phyloP scores from a whole-genome alignment of 1,140 invertebrate species.

The Nasonia longicornis region DNA sequence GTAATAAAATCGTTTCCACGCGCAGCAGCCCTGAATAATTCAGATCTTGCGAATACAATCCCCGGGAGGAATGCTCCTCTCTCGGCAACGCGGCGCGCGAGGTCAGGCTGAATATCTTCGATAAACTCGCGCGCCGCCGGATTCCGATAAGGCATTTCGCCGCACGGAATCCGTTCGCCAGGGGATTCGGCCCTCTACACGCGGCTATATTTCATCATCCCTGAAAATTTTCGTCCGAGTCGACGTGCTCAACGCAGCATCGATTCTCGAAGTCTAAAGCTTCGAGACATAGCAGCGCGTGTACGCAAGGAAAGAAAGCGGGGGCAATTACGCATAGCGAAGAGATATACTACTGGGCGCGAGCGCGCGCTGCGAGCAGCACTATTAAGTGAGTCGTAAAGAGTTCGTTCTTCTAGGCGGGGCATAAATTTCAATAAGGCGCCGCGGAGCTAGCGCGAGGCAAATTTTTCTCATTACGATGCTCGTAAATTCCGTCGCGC shows the following conservation, averaged over 20 bases:
- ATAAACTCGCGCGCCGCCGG: constrained; percentile 7
- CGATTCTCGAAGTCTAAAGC: not conserved
- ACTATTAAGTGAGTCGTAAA: constrained; percentile 19
- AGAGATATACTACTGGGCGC: not conserved
- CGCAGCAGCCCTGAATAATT: constrained; percentile 20
- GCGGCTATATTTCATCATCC: not conserved
- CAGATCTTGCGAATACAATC: constrained; percentile 16
- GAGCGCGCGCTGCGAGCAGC: not conserved
- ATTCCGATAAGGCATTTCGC: constrained; percentile 29
- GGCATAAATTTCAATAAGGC: constrained; percentile 22
- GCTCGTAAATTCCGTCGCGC: constrained; percentile 7
- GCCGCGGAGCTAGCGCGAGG: not conserved
- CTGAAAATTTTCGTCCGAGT: not conserved
- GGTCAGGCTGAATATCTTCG: constrained; percentile 21
- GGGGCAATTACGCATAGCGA: not conserved
- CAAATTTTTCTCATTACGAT: constrained; percentile 25
- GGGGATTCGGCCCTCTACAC: not conserved
- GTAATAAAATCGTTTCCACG: constrained; percentile 4
- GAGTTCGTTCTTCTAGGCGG: not conserved
- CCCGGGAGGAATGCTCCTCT: not conserved
- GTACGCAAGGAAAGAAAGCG: not conserved
- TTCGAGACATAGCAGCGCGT: not conserved
- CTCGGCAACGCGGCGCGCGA: not conserved
- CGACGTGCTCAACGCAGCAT: too few relatives aligned
- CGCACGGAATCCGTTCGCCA: constrained; percentile 6